Base-by-base conservation (phyloP, 2,888 invertebrate genomes). In the Hesperia comma region DNA sequence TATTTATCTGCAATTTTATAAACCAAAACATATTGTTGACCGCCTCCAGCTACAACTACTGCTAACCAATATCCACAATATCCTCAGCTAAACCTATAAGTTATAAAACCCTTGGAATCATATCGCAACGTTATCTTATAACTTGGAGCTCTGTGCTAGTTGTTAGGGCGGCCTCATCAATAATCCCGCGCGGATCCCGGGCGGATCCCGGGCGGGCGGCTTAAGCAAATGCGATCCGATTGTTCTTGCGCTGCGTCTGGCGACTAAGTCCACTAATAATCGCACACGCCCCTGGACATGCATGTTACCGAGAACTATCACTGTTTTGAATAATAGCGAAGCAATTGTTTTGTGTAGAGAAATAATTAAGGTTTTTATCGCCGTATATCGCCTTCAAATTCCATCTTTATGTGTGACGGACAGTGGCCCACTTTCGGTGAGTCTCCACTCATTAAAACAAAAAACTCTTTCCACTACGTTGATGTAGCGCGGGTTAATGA, bases 141-240 rank as follows among this genome's bases (percentile, higher is more conserved):
- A 51, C 75, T 76, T 76, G 64, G 8, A 58, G 72, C 64, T 49
- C 8, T 78, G 26, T 81, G 72, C 67, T 69, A 72, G 78, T 77
- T 77, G 78, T 76, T 77, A 77, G 74, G 74, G 74, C 77, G 77
- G 77, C 78, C 81, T 80, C 84, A 77, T 83, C 85, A 86, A 82
- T 89, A 89, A 86, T 87, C 87, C 83, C 72, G 69, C 72, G 69
- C 77, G 80, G 86, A 85, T 86, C 0, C 83, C 82, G 80, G 63
- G 71, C 77, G 78, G 74, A 75, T 80, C n/a, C n/a, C 72, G 76
- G 78, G 74, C 75, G 81, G 81, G 76, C 83, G 79, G 86, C 86
- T 88, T 88, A 88, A 83, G 87, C 88, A 90, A 90, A 90, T 89
- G 87, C 83, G 77, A 84, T 79, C 80, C 76, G 82, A 79, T 81